phyloP scores from a whole-genome alignment of 2,888 invertebrate genomes.

The Epicampocera succincta region DNA sequence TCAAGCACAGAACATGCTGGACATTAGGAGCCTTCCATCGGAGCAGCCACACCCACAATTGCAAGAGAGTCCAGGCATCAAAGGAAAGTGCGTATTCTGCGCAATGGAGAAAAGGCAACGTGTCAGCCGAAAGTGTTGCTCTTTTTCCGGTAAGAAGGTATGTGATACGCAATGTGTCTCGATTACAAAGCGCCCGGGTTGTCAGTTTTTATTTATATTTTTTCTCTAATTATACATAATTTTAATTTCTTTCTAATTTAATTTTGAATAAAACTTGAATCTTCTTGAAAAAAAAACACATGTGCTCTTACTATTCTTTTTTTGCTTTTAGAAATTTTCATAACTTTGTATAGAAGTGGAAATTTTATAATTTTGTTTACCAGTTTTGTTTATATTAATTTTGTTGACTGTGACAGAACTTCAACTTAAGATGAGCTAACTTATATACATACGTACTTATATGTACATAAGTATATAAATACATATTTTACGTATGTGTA shows the following conservation, averaged over 20 bases:
- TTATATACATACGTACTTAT: no score
- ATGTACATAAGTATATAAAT: no score
- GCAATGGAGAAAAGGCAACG: background rate
- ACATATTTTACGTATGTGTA: no score
- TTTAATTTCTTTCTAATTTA: background rate
- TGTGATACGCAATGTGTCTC: conserved; percentile 1
- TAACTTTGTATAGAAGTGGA: no score
- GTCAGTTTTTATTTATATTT: background rate
- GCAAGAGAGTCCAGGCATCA: background rate
- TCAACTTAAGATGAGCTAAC: no score
- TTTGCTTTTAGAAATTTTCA: no score
- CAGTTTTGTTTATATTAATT: no score
- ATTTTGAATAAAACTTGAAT: background rate
- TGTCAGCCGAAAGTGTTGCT: background rate
- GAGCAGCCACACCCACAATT: no score
- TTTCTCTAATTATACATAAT: conserved; percentile 1
- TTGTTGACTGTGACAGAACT: no score
- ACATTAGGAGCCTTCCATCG: no score
- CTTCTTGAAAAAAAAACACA: background rate
- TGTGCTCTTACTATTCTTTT: no score
- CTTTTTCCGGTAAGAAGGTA: background rate
- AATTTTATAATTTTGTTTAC: no score
- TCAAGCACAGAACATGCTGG: conserved; percentile 10
- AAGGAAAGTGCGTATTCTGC: background rate
- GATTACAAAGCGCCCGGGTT: background rate